These are phyloP conservation scores for Microchirus variegatus DNA, from an alignment of 2,797 vertebrate species.

Conservation along the genomic window DNA sequence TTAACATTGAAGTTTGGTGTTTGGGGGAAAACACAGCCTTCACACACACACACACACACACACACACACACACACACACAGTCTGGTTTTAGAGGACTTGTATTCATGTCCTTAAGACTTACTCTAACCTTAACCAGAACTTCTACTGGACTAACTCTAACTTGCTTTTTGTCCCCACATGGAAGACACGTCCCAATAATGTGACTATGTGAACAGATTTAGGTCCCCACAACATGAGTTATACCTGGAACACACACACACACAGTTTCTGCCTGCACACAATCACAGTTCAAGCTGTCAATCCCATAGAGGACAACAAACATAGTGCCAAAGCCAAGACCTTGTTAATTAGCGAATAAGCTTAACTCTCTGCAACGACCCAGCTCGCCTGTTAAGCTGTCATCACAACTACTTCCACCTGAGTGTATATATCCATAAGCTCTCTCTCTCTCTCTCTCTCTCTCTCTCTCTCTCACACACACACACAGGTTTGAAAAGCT, in stretches of 20 bases:
- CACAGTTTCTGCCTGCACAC: constrained; percentile 37
- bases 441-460: constrained; percentile 37
- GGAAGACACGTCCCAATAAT: too few species aligned
- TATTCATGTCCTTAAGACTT: too few species aligned
- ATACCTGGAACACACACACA: constrained; percentile 6
- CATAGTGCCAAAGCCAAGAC: constrained; percentile 52
- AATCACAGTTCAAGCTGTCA: constrained; percentile 52
- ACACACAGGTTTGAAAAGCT: neutral
- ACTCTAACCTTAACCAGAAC: too few species aligned
- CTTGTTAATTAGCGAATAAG: constrained; percentile 62
- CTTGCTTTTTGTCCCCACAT: too few species aligned
- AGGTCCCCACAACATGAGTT: neutral
- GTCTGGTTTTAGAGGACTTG: constrained; percentile 4
- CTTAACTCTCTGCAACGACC: constrained; percentile 48
- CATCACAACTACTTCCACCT: constrained; percentile 59
- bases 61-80: constrained; percentile 35
- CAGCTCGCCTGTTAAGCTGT: constrained; percentile 58
- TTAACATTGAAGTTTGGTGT: constrained; percentile 5
- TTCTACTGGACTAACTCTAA: too few species aligned
- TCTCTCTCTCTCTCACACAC: constrained; percentile 34
- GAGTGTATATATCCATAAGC: constrained; percentile 39
- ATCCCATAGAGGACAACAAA: constrained; percentile 55
- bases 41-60: constrained; percentile 2
- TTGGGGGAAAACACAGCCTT: neutral
- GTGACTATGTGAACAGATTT: too few species aligned